Evolutionary conservation across 2,888 invertebrate genomes (phyloP), one percentile per base, ranked within the genome.

Genomic region (Hirtodrosophila trivittata): DNA sequence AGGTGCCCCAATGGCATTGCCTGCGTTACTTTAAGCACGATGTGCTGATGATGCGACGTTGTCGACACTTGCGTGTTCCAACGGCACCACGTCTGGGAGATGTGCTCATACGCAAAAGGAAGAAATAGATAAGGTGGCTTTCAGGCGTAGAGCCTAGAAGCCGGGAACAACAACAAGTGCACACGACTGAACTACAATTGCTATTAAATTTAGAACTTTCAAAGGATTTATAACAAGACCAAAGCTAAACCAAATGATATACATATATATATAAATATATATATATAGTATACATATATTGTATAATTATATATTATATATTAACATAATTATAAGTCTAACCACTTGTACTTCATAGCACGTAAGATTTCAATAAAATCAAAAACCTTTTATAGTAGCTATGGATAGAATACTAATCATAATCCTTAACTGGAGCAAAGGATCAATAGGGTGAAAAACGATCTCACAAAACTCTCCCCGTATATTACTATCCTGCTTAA

Each of bases 1-100:
- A 95, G 90, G 93, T 96, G 59, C 96, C 96, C 0, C 96, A 96
- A 88, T 96, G 95, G 95, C 96, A 96, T 89, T 96, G 96, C 89
- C 92, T 96, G 90, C 92, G 96, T 72, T 96, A 96, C 91, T 92
- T 96, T 64, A 95, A 95, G 82, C 95, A 95, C 86, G 95, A 95
- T 78, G 77, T 89, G 16, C 78, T 89, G 54, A 91, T 95, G 72
- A 94, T 95, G 81, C 93, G 95, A 45, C 93, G 94, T 77, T 96
- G 96, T 92, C 93, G 94, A 81, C 95, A 95, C 83, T 94, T 94
- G 92, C 93, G 95, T 33, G 88, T 89, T 14, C 89, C 88, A 1
- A 89, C 88, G 30, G 86, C 87, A 25, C 87, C 88, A 25, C 87
- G 89, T 18, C 70, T 85, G 35, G 89, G 88, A 39, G 86, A 88